Percentiles rank a stretch among this genome's conserved stretches.
Conservation (phyloP, 2,888 invertebrate genomes). For the Eupithecia exiguata region DNA sequence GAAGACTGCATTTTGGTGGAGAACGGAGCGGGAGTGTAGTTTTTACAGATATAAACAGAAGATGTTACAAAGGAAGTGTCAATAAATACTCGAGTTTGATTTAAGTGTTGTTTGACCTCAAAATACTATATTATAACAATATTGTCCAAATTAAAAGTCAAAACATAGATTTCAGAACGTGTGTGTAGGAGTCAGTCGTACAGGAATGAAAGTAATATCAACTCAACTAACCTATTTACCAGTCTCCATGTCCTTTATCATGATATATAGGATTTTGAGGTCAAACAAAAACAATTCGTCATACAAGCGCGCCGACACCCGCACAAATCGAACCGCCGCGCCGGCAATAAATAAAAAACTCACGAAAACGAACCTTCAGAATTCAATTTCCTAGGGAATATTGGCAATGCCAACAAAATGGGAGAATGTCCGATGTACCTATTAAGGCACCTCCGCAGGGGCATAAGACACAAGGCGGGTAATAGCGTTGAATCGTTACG, state of each 20-base stretch:
- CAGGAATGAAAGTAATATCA: not conserved
- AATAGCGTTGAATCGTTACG: not conserved
- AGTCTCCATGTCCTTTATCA: not conserved
- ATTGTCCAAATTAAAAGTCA: too few species aligned
- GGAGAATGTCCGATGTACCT: conserved; percentile 54
- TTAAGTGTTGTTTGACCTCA: too few species aligned
- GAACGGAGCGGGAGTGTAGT: not conserved
- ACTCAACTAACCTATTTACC: not conserved
- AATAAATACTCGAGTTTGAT: too few species aligned
- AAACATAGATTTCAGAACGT: too few species aligned
- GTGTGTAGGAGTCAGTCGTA: not conserved
- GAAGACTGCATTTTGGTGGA: not conserved
- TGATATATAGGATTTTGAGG: conserved; percentile 13
- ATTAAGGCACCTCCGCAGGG: conserved; percentile 38
- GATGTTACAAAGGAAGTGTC: too few species aligned
- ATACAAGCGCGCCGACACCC: conserved; percentile 28
- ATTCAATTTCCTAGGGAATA: conserved; percentile 67
- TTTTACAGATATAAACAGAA: not conserved
- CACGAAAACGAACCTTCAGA: conserved; percentile 49
- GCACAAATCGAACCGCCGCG: conserved; percentile 41
- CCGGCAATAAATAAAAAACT: conserved; percentile 47
- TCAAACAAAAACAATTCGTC: conserved; percentile 43
- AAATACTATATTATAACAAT: too few species aligned
- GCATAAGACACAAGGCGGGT: not conserved
- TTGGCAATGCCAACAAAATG: conserved; percentile 66